A percentile compares a stretch with the other conserved stretches of the same genome.
phyloP scores from a whole-genome alignment of 92 coral and sea anemone genomes.

The Epizoanthus illoricatus region DNA sequence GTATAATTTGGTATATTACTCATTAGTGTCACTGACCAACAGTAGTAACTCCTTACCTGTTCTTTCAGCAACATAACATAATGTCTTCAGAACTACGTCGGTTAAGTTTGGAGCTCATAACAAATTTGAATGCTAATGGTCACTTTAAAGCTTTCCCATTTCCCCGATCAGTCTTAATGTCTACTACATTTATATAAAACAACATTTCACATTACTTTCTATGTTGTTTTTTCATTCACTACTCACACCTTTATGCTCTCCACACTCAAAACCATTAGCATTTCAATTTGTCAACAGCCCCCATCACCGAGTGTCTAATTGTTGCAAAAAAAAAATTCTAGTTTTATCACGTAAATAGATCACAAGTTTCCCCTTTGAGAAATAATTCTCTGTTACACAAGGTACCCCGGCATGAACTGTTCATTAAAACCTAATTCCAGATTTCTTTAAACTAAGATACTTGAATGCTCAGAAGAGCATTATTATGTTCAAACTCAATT shows the following conservation, averaged over 20 bases:
- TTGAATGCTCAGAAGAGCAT: slow-evolving; percentile 15
- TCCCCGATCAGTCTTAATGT: background rate
- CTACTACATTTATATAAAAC: no score
- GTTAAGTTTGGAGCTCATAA: background rate
- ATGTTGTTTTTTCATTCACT: background rate
- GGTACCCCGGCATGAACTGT: background rate
- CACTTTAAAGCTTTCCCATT: background rate
- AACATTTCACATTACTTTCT: background rate
- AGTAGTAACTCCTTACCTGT: background rate
- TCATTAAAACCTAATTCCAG: slow-evolving; percentile 20
- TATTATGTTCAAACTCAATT: slow-evolving; percentile 13
- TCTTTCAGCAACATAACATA: slow-evolving; percentile 20
- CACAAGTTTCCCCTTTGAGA: background rate
- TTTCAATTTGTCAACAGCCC: background rate
- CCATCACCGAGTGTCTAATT: background rate
- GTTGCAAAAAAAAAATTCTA: no score
- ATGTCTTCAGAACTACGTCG: background rate
- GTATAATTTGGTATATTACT: background rate
- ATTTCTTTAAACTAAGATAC: slow-evolving; percentile 15
- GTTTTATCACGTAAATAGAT: background rate
- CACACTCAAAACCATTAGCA: background rate
- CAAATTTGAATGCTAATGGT: slow-evolving; percentile 14
- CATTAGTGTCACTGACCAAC: background rate
- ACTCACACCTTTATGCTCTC: no score
- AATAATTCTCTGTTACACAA: background rate